Base-by-base conservation (phyloP, 2,797 vertebrate genomes). In the Notolepis coatsorum region DNA sequence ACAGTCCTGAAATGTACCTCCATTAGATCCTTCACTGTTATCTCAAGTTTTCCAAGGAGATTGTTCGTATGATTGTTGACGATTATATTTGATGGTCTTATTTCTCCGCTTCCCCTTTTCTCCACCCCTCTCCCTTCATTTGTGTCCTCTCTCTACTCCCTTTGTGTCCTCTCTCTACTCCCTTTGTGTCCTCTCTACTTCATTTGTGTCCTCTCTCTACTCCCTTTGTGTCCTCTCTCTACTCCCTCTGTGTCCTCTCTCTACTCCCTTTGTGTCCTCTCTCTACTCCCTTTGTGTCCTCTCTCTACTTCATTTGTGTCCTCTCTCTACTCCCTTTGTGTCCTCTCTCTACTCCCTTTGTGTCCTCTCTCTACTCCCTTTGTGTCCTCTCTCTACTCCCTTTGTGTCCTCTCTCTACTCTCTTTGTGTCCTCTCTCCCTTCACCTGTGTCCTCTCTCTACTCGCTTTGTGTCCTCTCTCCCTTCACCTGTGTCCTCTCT, bases 341-440 rank as follows among this genome's bases (percentile, higher is more conserved):
- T n/a, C n/a, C n/a, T n/a, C n/a, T n/a, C n/a, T 35, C 38, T 10
- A 21, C 35, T 15, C 10, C 0, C 25, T 25, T 47, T 23, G 21
- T 45, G 9, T 30, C 1, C 42, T 9, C 1, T 20, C 18, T 39
- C 1, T 42, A n/a, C 0, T 49, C 27, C 7, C 0, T 43, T 6
- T 45, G 9, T 28, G 8, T 27, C 24, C 7, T 17, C 3, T 3
- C 2, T 9, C 24, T 63, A 31, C 28, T 53, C 45, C 7, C 5
- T 58, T 9, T 37, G 35, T 27, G 41, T n/a, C 61, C 7, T 64
- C 64, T 25, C 53, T 1, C 17, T n/a, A n/a, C n/a, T n/a, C n/a
- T 33, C 17, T 35, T n/a, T n/a, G n/a, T n/a, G n/a, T n/a, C n/a
- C n/a, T n/a, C n/a, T n/a, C n/a, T 35, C 38, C 6, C 13, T 10